Base-by-base conservation (phyloP, 2,888 invertebrate genomes). In the Dione juno region DNA sequence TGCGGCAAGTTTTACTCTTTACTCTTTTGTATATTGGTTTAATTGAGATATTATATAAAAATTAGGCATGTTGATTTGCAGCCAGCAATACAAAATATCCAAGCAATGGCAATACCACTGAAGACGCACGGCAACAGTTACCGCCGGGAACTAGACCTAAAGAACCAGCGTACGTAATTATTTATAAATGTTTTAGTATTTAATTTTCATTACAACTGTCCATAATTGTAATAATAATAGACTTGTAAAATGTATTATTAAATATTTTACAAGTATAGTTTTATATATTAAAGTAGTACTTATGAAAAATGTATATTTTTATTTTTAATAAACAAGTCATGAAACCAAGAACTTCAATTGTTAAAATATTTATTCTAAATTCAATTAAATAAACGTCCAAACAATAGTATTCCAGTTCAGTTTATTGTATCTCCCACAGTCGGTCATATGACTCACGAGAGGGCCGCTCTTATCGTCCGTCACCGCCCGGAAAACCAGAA, bases 81-180 rank as follows among this genome's bases (percentile, higher is more conserved):
- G 93, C 92, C 72, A 80, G 80, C 45, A 89, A 80, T 76, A 84
- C 92, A 78, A 93, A 93, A 75, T 93, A 93, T 76, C 85, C 92
- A 0, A 89, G 86, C 75, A 93, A 93, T 74, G 91, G 91, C 52
- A 87, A 82, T 43, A 77, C 89, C 8, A 84, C 79, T 58, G 93
- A 93, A 70, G 93, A 93, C 71, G 79, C 90, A 1, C 83, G 93
- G 59, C 93, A 92, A 74, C 91, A 92, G 1, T 84, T 93, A 80
- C 90, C 93, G 0, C 91, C 93, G 0, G 92, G 92, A 40, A 89
- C 90, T 16, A 85, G 93, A 64, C 89, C 90, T 5, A 92, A 93
- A 76, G 93, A 93, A 71, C 92, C 93, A 11, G 83, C 87, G 93
- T 92, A 79, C 35, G 75, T 75, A 1, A 28, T 40, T 11, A 53